phyloP scores from a whole-genome alignment of 53 echinoderm and acorn worm genomes.

The Pentamera pediparva region DNA sequence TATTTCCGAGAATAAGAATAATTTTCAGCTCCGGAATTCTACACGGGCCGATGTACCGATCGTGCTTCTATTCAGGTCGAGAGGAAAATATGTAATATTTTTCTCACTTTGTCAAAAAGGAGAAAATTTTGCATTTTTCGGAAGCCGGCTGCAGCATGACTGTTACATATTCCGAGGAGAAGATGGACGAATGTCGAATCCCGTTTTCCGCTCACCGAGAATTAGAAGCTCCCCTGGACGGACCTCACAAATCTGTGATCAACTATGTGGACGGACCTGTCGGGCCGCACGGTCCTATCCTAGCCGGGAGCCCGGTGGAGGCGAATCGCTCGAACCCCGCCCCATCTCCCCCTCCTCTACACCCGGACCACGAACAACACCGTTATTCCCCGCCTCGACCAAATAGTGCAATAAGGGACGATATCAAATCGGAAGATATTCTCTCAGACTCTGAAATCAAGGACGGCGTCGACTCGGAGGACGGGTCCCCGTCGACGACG shows the following conservation, averaged over 20 bases:
- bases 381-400: background rate
- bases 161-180: conserved; percentile 31
- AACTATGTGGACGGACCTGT: conserved; percentile 22
- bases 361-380: background rate
- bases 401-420: conserved; percentile 7
- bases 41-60: too few species aligned
- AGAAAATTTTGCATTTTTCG: too few species aligned
- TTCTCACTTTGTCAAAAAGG: too few species aligned
- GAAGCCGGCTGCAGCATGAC: conserved; percentile 28
- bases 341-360: conserved; percentile 21
- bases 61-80: too few species aligned
- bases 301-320: background rate
- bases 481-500: background rate
- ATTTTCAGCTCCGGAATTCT: too few species aligned
- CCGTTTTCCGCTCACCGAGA: conserved; percentile 18
- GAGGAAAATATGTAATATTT: too few species aligned
- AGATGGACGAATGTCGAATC: conserved; percentile 34
- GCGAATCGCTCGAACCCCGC: conserved; percentile 31
- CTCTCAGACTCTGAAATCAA: background rate
- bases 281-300: background rate
- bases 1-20: too few species aligned
- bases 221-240: conserved; percentile 3
- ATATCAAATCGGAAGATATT: background rate
- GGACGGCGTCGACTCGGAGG: background rate
- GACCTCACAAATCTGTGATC: conserved; percentile 13